Evolutionary conservation across 2,113 vertebrate species (phyloP), one percentile per base, ranked within the genome.

Genomic region (Clarias macrocephalus): DNA sequence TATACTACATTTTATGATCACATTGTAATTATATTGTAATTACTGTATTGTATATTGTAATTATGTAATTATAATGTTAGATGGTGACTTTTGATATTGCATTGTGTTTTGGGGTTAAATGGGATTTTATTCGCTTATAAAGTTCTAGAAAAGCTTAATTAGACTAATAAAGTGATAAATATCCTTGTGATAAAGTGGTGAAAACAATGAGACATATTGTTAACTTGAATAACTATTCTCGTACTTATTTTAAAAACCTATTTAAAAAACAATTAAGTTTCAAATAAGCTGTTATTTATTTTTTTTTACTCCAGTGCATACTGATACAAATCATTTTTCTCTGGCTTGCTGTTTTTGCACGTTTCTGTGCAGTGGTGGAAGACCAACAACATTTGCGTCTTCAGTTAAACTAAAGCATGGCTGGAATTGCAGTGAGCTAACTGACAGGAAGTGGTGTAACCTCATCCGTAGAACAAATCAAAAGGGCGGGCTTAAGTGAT

Each of bases 371-470:
- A 60, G 33, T 81, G 54, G 42, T 68, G 70, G n/a, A 30, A 5
- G 62, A 72, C 19, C 52, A 85, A 21, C 65, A 63, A 82, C 80
- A 63, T n/a, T 42, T 80, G 56, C 80, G 16, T 85, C 33, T 85
- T 85, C 25, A 75, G 83, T 85, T 72, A 83, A 65, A 75, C 52
- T 21, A 73, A 89, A 84, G 77, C 88, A 86, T 86, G 87, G 11
- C 23, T 81, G n/a, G 57, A 65, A 88, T 86, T 56, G 86, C 48
- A 88, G 66, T 60, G 68, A 52, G 19, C 68, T 88, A 90, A 90
- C 89, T 88, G 89, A 72, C 82, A 90, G 89, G 89, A 90, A 90
- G 89, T 90, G 89, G 89, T 90, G 85, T 82, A 90, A 88, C 89
- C 89, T 90, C 89, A 89, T 89, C 89, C 84, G 82, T 80, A 56